Evolutionary conservation across 2,113 vertebrate genomes (phyloP).

Genomic region (Aplodontia rufa): DNA sequence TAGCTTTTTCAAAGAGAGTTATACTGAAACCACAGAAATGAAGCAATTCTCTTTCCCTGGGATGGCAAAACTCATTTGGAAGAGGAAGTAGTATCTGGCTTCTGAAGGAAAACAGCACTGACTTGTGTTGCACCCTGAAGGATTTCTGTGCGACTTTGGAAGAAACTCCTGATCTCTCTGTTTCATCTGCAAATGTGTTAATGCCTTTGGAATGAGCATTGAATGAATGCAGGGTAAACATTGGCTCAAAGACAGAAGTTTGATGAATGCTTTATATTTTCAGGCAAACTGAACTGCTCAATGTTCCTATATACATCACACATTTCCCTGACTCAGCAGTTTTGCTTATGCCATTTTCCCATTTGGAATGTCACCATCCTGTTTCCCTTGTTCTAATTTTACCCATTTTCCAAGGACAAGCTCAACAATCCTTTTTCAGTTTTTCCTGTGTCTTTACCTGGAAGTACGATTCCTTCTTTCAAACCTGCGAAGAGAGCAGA

Average conservation of each 20-base stretch:
- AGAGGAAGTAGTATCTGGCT: not conserved
- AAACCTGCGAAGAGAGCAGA: not conserved
- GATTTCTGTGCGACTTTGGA: conserved; percentile 56
- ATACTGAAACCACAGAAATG: not conserved
- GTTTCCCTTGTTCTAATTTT: conserved; percentile 37
- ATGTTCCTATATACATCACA: not conserved
- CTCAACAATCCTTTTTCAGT: not conserved
- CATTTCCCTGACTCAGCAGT: conserved; percentile 57
- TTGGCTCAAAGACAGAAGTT: conserved; percentile 21
- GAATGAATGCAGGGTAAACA: conserved; percentile 8
- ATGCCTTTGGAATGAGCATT: not conserved
- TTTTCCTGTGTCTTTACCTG: conserved; percentile 15
- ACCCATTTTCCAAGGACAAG: conserved; percentile 51
- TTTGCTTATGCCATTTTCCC: not conserved
- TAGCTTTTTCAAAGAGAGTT: conserved; percentile 28
- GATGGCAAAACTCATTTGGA: not conserved
- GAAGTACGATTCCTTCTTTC: not conserved
- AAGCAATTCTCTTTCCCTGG: not conserved
- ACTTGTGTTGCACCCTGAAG: not conserved
- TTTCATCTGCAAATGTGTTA: conserved; percentile 14
- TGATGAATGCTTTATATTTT: conserved; percentile 28
- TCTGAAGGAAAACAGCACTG: not conserved
- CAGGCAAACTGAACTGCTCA: conserved; percentile 9
- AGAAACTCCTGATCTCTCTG: conserved; percentile 45
- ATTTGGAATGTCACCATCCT: not conserved